These are phyloP conservation scores for Hyles lineata DNA, from an alignment of 2,888 invertebrate genomes.

Conservation along the genomic window DNA sequence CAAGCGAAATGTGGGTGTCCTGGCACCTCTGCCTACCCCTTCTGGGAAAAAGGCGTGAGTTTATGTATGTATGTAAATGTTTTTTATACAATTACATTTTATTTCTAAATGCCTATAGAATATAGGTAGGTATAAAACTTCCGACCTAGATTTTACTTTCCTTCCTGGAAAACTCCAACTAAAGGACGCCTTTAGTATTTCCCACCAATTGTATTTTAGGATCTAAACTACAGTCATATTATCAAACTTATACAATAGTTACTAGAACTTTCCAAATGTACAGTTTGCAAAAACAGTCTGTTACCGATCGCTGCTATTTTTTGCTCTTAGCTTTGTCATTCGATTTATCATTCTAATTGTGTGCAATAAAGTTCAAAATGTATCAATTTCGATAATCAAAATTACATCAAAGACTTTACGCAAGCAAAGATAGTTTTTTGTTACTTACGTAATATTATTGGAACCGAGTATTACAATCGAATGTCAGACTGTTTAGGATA, in stretches of 20 bases:
- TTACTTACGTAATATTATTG: constrained; percentile 7
- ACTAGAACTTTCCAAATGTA: constrained; percentile 1
- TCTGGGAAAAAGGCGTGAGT: no score
- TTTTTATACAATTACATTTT: no score
- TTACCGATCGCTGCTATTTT: not conserved
- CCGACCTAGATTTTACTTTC: not conserved
- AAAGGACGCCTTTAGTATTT: not conserved
- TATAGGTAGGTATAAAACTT: no score
- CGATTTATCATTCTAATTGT: not conserved
- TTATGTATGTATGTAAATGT: no score
- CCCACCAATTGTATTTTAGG: not conserved
- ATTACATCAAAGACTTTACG: constrained; percentile 5
- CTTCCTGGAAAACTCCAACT: not conserved
- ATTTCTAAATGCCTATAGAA: not conserved
- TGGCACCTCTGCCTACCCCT: no score
- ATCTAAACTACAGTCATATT: not conserved
- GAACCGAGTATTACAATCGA: not conserved
- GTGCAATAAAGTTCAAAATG: not conserved
- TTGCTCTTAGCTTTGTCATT: not conserved
- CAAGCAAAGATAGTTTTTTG: not conserved
- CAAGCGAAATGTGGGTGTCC: no score
- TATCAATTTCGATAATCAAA: not conserved
- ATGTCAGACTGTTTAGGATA: not conserved
- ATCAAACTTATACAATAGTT: not conserved
- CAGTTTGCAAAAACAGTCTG: not conserved